Evolutionary conservation across 2,888 invertebrate genomes (phyloP), one percentile per base, ranked within the genome.

Genomic region (Caenorhabditis sp.): DNA sequence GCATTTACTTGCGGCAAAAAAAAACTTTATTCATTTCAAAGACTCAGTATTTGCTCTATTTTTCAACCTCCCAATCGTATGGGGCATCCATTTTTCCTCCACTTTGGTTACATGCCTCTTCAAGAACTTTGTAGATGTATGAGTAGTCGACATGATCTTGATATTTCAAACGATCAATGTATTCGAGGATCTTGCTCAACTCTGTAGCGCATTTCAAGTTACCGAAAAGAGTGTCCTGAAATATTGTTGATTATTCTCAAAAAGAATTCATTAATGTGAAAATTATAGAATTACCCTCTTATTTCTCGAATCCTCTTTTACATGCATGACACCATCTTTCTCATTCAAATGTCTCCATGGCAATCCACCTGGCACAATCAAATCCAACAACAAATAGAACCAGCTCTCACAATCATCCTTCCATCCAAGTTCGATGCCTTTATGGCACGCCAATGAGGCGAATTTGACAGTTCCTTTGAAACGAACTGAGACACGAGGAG

Each of bases 371-470:
- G 61, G 27, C 0, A 70, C 50, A 17, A 84, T 75, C 31, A 85
- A 70, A 58, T 85, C 85, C 27, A 85, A 31, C 21, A 85, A 72
- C 31, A 84, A 74, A 59, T 85, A 85, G 77, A 84, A 77, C 85
- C 85, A 85, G 20, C 77, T 78, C 61, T 85, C 85, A 61, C 82
- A 83, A 63, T 85, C 85, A 65, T 85, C 85, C 63, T 83, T 83
- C 54, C 72, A 73, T 8, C 81, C 80, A 62, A 83, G 60, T 54
- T 85, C 85, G 38, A 61, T 58, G 59, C 67, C 75, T 27, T 59
- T 53, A 68, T 85, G 85, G 61, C 83, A 84, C 1, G 72, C 69
- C 14, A 84, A 21, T 12, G 85, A 74, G n/a, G 85, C 85, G 66
- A 83, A 85, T 10, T 80, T 77, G 23, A 85, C 80, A 2, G 85